Evolutionary conservation across 2,797 vertebrate species (phyloP), one percentile per base, ranked within the genome.

Genomic region (Potorous gilbertii): DNA sequence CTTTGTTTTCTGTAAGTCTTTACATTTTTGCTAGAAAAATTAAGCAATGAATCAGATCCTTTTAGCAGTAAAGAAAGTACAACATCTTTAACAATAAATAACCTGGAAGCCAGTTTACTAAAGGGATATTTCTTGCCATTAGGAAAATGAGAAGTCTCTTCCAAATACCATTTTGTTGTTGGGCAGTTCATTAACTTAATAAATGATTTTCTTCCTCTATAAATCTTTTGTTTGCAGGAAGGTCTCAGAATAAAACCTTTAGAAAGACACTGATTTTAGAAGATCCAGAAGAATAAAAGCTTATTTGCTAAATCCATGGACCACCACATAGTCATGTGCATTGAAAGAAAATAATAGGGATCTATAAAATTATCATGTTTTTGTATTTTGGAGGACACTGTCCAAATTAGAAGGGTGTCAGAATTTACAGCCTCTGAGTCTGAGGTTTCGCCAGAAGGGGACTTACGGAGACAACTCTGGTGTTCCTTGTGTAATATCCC

Each of bases 111-210:
- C 94, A 92, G 94, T 97, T 98, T 97, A 94, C 96, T 98, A 96
- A 96, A 96, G 97, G 96, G 95, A 92, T 98, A 96, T 97, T 98
- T 98, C 98, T 95, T 98, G 95, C 94, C 96, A 98, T 98, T 98
- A 97, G 97, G 97, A 97, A 98, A 98, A 98, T 98, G 96, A 98
- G 97, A 97, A 94, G 97, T 94, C 93, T 96, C 96, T 98, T 98
- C 95, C 97, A 98, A 98, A 97, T 97, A 97, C 54, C 89, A 97
- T 98, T 96, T 97, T 96, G 98, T 96, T 97, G 97, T 46, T 12
- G 8, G 21, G 74, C 27, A 3, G 40, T 97, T 98, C 97, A 95
- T 97, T 91, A 97, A 95, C 94, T 96, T 96, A 96, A 94, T 97
- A 94, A 97, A 95, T 97, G 96, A 98, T 98, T 97, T 96, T 96